phyloP scores from a whole-genome alignment of 2,797 vertebrate genomes.

The Sebastes minor region DNA sequence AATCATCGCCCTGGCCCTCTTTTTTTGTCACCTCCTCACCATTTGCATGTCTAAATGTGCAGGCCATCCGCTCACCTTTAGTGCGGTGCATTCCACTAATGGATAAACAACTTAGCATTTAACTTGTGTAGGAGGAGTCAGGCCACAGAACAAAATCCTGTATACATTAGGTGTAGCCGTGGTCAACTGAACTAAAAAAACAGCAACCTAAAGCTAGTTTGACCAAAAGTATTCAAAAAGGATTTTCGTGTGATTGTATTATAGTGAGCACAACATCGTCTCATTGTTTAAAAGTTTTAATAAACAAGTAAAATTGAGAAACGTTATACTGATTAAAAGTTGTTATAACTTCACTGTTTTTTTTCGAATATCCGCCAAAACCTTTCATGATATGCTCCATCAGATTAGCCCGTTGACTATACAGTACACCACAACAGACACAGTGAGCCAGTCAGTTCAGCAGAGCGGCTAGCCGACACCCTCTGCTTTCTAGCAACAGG shows the following conservation, averaged over 20 bases:
- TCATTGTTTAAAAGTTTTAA: neutral
- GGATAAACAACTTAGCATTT: constrained; percentile 56
- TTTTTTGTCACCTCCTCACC: constrained; percentile 52
- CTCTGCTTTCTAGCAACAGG: no score
- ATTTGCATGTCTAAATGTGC: constrained; percentile 67
- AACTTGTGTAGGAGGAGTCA: constrained; percentile 16
- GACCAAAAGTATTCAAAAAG: neutral
- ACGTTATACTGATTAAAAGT: neutral
- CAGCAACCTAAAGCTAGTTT: neutral
- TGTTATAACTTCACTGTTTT: neutral
- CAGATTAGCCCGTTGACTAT: no score
- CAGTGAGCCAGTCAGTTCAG: no score
- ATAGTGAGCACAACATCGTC: neutral
- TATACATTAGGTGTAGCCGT: neutral
- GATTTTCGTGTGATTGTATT: neutral
- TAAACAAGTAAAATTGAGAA: neutral
- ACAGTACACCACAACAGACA: no score
- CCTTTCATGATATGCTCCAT: no score
- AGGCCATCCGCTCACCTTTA: constrained; percentile 41
- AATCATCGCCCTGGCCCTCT: constrained; percentile 51
- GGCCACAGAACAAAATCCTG: neutral
- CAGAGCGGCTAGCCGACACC: no score
- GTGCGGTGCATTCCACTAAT: constrained; percentile 53
- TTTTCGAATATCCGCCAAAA: no score
- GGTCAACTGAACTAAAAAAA: constrained; percentile 1